Base-by-base conservation (phyloP, 2,888 invertebrate genomes). In the Pristionchus japonicus region DNA sequence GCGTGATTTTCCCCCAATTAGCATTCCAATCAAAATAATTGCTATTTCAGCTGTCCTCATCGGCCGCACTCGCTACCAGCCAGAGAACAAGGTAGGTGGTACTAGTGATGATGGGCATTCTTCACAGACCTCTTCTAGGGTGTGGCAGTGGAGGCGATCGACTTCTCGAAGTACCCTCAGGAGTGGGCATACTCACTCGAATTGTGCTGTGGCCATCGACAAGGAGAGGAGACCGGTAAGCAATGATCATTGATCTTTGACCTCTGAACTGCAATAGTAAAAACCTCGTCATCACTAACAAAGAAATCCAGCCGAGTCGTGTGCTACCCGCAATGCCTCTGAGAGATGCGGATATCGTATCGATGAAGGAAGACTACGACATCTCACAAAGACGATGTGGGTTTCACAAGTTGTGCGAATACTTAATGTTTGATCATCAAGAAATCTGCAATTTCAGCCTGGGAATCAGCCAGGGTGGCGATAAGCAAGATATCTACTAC, bases 191-290 rank as follows among this genome's bases (percentile, higher is more conserved):
- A 98, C 9, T 97, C 98, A 0, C 94, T 97, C 80, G 99, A 99
- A 95, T 96, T 98, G 91, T 99, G 99, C 95, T 98, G 98, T 13
- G 98, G 98, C 7, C 87, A 57, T 17, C 20, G 64, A 15, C 11
- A 34, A 37, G 34, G 31, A 20, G 74, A 70, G 23, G 86, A 84
- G 27, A 84, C 61, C 3, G 40, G 84, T 84, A 27, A 57, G n/a
- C n/a, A 31, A 27, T 74, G 74, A 43, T 43, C 3, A 43, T 43
- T 77, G 74, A 77, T 77, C 40, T 77, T 77, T 77, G 43, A 31
- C 31, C 64, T 64, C 27, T 64, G 64, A 31, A 1, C n/a, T n/a
- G n/a, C n/a, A n/a, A n/a, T n/a, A n/a, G n/a, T n/a, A n/a, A n/a
- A n/a, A 3, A n/a, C 7, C 15, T 37, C 20, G n/a, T 9, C 2